Percentiles rank a stretch among this genome's conserved stretches.
Conservation (phyloP, 2,797 vertebrate species). For the Micropoecilia bifurca region DNA sequence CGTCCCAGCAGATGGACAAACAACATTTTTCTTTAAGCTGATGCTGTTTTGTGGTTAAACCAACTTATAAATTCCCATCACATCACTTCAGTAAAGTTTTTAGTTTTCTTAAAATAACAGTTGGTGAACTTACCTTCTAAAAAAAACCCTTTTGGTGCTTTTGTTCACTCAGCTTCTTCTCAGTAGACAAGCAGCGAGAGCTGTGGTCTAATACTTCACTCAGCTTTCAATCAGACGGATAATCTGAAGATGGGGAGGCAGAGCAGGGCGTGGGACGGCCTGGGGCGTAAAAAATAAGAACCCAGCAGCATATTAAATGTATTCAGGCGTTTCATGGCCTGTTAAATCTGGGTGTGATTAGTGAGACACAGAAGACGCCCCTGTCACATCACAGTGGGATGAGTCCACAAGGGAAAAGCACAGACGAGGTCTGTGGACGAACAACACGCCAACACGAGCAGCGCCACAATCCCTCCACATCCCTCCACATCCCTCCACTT, state of each 20-base stretch:
- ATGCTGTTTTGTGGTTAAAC: conserved; percentile 1
- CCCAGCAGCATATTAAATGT: conserved; percentile 69
- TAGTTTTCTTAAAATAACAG: neutral
- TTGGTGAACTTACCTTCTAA: conserved; percentile 50
- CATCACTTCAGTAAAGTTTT: neutral
- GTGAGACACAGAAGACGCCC: conserved; percentile 46
- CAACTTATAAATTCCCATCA: conserved; percentile 7
- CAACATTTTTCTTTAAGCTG: conserved; percentile 1
- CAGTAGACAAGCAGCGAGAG: conserved; percentile 11
- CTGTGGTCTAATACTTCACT: conserved; percentile 57
- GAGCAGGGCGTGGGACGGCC: conserved; percentile 26
- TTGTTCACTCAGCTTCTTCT: conserved; percentile 27
- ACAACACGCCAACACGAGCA: conserved; percentile 3
- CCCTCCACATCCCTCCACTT: too few species aligned
- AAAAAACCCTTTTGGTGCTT: conserved; percentile 16
- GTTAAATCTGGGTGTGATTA: conserved; percentile 63
- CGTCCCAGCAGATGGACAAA: neutral
- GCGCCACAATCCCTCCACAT: too few species aligned
- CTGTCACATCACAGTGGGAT: conserved; percentile 41
- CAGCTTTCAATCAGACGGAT: conserved; percentile 57
- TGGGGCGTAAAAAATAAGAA: conserved; percentile 40
- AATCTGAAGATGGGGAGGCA: conserved; percentile 41
- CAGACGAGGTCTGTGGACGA: conserved; percentile 11
- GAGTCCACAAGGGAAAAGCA: conserved; percentile 33
- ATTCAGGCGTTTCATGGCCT: conserved; percentile 64